Base-by-base conservation (phyloP, 2,888 invertebrate genomes). In the Cryptus armator region DNA sequence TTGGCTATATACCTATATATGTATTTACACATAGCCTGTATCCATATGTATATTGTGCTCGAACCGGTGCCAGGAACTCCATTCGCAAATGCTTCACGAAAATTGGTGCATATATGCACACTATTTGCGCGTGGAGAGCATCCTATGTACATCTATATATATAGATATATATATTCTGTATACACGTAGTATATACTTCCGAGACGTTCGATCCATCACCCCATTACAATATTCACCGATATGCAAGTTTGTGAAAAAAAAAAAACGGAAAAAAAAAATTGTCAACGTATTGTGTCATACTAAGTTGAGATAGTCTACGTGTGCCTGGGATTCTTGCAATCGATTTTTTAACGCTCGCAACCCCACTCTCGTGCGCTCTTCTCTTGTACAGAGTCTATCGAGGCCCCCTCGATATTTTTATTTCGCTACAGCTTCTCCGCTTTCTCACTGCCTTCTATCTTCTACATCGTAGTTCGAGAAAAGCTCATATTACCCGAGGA, bases 401-500 rank as follows among this genome's bases (percentile, higher is more conserved):
- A 43, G 62, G 59, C 10, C 53, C n/a, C 43, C 70, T 76, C 66
- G 51, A 80, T 29, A 80, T 64, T 79, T 74, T 79, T 83, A 79
- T 80, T 81, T 81, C 70, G 43, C 59, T 72, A 37, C 44, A 46
- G 46, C 12, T 70, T 9, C 43, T 24, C 16, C 19, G 32, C 12
- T 56, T 51, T 62, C 32, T 48, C 51, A 48, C 19, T 62, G 29
- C 59, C 37, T 75, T n/a, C n/a, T n/a, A 16, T 48, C 51, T 62
- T n/a, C 70, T 44, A 71, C 51, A 66, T 75, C 43, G 48, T 51
- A 32, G 37, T 37, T 37, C 46, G 75, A 85, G 76, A 71, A 79
- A 85, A 76, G 81, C 75, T 85, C 75, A 44, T 44, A 76, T 79
- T 82, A 79, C 64, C 70, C 56, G 43, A 75, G 37, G 75, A 79